Evolutionary conservation across 2,113 vertebrate genomes (phyloP).

Genomic region (Falco punctatus): DNA sequence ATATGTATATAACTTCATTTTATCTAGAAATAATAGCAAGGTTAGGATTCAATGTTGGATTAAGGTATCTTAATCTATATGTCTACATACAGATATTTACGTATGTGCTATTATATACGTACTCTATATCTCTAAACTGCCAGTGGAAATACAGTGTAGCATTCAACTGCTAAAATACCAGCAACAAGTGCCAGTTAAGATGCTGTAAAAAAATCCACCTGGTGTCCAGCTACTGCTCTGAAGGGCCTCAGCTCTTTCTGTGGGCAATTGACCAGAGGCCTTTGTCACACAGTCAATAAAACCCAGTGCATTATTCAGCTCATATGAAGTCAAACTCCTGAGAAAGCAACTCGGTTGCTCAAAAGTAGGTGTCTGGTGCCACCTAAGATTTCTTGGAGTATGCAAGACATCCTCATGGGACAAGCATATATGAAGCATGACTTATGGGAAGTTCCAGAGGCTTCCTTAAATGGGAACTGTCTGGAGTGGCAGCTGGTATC

Average conservation of each 20-base stretch:
- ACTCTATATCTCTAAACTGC: neutral
- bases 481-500: neutral
- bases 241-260: neutral
- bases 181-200: rapidly evolving
- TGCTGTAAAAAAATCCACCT: neutral
- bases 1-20: neutral
- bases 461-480: neutral
- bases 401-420: neutral
- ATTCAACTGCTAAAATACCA: neutral
- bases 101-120: neutral
- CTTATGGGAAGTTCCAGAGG: neutral
- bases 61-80: neutral
- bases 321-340: neutral
- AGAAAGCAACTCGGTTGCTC: neutral
- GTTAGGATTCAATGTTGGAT: neutral
- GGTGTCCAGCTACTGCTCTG: neutral
- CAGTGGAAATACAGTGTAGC: neutral
- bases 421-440: neutral
- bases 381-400: neutral
- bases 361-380: neutral
- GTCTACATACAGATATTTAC: neutral
- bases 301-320: neutral
- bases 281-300: neutral
- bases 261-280: neutral
- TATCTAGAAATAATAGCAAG: neutral